Evolutionary conservation across 2,888 invertebrate species (phyloP).

Genomic region (Philhelius pedissequus): DNA sequence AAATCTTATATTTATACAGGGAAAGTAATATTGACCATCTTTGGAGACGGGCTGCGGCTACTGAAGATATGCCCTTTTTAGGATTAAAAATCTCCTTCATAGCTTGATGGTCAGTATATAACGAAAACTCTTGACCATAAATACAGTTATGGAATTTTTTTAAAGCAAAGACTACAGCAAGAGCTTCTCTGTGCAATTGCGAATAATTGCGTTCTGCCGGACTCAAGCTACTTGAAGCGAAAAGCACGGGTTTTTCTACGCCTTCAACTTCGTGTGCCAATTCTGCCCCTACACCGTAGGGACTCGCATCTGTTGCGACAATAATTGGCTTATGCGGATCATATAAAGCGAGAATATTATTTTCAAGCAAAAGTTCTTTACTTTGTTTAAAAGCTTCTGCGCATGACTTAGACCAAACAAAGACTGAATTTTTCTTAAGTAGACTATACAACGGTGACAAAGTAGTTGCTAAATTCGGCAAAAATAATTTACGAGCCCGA

Average conservation of each 20-base stretch:
- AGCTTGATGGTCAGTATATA: conserved; percentile 63
- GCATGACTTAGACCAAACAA: background rate
- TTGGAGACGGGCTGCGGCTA: conserved; percentile 29
- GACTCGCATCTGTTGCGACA: too few relatives aligned
- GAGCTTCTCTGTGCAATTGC: conserved; percentile 11
- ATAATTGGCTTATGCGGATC: too few relatives aligned
- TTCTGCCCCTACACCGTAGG: too few relatives aligned
- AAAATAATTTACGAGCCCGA: conserved; percentile 19
- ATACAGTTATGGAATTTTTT: conserved; percentile 73
- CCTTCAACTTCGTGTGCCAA: background rate
- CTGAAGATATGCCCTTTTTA: conserved; percentile 59
- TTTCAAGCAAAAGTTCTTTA: background rate
- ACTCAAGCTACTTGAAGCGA: background rate
- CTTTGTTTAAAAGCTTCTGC: background rate
- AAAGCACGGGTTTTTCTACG: conserved; percentile 17
- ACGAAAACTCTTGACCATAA: conserved; percentile 32
- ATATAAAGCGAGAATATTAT: background rate
- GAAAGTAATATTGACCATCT: background rate
- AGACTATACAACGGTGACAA: background rate
- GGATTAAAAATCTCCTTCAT: conserved; percentile 18
- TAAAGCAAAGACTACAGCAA: background rate
- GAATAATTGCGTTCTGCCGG: background rate
- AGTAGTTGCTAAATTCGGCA: background rate
- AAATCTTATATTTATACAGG: background rate
- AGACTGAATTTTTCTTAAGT: background rate